A percentile compares a stretch with the other conserved stretches of the same genome.
These are phyloP conservation scores for Nothocercus julius DNA, from an alignment of 2,113 vertebrate genomes.

Conservation along the genomic window DNA sequence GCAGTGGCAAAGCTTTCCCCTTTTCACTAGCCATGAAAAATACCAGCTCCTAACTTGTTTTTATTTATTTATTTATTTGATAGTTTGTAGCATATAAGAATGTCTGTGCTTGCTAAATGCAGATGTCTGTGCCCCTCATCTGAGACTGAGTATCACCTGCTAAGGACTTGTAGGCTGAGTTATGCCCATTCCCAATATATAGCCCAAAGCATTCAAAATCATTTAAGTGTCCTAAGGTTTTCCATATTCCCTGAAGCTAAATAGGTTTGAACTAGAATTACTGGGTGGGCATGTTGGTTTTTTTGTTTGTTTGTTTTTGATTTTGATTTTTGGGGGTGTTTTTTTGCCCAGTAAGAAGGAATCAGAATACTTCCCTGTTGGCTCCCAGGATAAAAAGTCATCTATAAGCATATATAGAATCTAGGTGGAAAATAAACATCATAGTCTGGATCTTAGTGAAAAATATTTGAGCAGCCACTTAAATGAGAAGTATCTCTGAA, in stretches of 20 bases:
- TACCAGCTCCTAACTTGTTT: not conserved
- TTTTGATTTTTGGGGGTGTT: not conserved
- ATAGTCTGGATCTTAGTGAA: slow-evolving; percentile 3
- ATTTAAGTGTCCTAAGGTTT: slow-evolving; percentile 13
- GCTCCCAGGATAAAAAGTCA: slow-evolving; percentile 38
- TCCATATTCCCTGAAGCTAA: not conserved
- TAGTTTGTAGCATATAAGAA: not conserved
- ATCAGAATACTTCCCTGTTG: not conserved
- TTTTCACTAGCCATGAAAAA: not conserved
- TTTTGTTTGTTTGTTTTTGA: not conserved
- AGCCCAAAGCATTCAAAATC: slow-evolving; percentile 20
- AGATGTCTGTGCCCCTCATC: rapidly evolving
- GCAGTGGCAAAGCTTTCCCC: not conserved
- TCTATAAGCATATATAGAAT: not conserved
- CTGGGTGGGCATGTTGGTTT: not conserved
- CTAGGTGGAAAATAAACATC: not conserved
- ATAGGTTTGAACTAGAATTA: not conserved
- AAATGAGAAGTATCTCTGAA: slow-evolving; percentile 32
- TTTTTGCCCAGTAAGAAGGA: not conserved
- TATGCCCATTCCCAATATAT: not conserved
- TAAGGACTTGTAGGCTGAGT: not conserved
- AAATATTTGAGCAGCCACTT: slow-evolving; percentile 8
- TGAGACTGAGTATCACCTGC: not conserved
- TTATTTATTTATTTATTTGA: not conserved
- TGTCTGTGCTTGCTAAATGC: rapidly evolving